These are phyloP conservation scores for Parasteatoda tepidariorum DNA, from an alignment of 1,140 invertebrate genomes.

Conservation along the genomic window DNA sequence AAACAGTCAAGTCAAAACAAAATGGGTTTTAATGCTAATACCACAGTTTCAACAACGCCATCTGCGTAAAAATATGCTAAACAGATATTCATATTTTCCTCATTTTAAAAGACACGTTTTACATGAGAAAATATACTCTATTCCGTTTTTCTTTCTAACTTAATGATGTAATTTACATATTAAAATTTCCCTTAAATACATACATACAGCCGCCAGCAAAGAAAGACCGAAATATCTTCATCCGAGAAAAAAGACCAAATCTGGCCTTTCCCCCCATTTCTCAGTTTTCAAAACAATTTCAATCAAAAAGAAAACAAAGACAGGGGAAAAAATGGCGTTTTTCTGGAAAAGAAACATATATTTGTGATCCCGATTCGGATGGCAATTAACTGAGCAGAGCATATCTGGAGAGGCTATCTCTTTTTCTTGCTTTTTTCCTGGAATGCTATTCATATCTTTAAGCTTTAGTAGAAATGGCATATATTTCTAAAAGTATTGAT, in stretches of 20 bases:
- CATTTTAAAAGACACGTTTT: too few relatives aligned
- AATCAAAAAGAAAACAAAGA: too few relatives aligned
- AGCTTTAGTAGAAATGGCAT: background rate
- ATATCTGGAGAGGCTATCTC: background rate
- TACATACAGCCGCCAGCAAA: background rate
- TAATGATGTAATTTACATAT: background rate
- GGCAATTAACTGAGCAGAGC: background rate
- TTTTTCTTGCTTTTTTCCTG: background rate
- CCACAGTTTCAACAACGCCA: too few relatives aligned
- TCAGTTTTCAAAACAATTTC: background rate
- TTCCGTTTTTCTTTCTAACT: background rate
- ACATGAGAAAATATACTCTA: background rate
- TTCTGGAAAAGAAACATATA: background rate
- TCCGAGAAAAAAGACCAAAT: background rate
- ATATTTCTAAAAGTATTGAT: background rate
- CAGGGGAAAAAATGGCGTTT: background rate
- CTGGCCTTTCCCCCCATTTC: background rate
- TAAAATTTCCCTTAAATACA: background rate
- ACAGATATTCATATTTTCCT: too few relatives aligned
- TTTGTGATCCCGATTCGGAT: background rate
- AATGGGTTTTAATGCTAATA: too few relatives aligned
- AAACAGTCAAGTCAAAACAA: too few relatives aligned
- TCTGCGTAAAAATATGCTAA: too few relatives aligned
- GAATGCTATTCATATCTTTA: background rate
- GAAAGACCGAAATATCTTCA: background rate